A percentile compares a stretch with the other conserved stretches of the same genome.
Conservation (phyloP, 2,888 invertebrate species). For the Nephrotoma guestfalica region DNA sequence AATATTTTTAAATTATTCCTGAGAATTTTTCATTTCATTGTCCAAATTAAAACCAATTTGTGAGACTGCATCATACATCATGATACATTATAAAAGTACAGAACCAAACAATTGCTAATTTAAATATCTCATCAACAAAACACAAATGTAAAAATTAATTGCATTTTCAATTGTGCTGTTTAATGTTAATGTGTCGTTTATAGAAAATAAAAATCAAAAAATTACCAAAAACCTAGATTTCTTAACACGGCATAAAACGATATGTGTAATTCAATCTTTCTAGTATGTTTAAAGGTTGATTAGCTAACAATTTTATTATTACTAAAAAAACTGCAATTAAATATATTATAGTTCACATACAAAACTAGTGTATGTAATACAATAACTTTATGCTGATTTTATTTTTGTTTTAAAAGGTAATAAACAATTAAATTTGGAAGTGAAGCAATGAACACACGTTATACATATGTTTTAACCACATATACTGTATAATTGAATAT, state of each 20-base stretch:
- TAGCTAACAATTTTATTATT: background rate
- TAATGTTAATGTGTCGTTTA: background rate
- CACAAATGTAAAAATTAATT: background rate
- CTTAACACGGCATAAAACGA: background rate
- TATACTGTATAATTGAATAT: background rate
- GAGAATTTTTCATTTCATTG: background rate
- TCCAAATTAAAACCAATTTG: background rate
- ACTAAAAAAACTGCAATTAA: background rate
- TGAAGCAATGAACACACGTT: background rate
- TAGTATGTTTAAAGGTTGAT: background rate
- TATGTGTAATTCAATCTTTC: background rate
- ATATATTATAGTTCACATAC: background rate
- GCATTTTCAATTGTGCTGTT: background rate
- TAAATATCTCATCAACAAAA: background rate
- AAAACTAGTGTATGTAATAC: background rate
- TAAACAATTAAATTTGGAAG: background rate
- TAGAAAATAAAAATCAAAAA: background rate
- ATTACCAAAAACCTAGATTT: background rate
- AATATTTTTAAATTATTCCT: background rate
- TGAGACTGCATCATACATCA: background rate
- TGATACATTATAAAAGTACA: background rate
- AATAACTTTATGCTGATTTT: background rate
- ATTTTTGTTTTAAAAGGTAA: background rate
- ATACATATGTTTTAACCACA: background rate
- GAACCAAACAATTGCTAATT: background rate